Base-by-base conservation (phyloP, 1,140 invertebrate genomes). In the Leptinotarsa defecta region DNA sequence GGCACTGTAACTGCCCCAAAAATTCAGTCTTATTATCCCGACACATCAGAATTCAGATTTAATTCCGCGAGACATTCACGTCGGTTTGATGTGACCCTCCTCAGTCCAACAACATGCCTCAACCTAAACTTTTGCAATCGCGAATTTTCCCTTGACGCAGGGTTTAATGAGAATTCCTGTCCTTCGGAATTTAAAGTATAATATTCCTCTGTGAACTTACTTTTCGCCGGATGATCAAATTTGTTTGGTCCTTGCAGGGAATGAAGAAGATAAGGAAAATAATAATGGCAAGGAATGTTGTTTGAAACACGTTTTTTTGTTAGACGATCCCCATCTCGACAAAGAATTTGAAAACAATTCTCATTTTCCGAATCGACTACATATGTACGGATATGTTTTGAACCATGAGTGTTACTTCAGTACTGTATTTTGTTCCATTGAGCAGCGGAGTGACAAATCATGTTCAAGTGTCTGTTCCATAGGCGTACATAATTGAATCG, bases 161-260 rank as follows among this genome's bases (percentile, higher is more conserved):
- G 22, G 27, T 67, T 22, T 67, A 67, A 67, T 67, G 64, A 67
- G 64, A 34, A 67, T 67, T 67, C 27, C 64, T 24, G 20, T 67
- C 27, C 19, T 15, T 15, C 27, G 27, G 19, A 67, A 67, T 67
- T 67, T 67, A 67, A 24, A 57, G 52, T 57, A 57, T 57, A 57
- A 57, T 57, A 15, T 57, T 57, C 52, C 52, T 15, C 52, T 57
- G 52, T 19, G n/a, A 57, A 57, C 52, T 57, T 57, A 57, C 52
- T 57, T 57, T 57, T n/a, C 6, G 52, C 6, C 52, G 52, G 52
- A 57, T 15, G 52, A n/a, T 57, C 52, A 57, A 57, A 57, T 57
- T 17, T 57, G 4, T 19, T 13, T 17, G 52, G 52, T 57, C 8
- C 8, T 43, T 43, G 34, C 34, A 8, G 34, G 34, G 8, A 43